phyloP scores from a whole-genome alignment of 2,797 vertebrate genomes.

The Gymnothorax reevesii region DNA sequence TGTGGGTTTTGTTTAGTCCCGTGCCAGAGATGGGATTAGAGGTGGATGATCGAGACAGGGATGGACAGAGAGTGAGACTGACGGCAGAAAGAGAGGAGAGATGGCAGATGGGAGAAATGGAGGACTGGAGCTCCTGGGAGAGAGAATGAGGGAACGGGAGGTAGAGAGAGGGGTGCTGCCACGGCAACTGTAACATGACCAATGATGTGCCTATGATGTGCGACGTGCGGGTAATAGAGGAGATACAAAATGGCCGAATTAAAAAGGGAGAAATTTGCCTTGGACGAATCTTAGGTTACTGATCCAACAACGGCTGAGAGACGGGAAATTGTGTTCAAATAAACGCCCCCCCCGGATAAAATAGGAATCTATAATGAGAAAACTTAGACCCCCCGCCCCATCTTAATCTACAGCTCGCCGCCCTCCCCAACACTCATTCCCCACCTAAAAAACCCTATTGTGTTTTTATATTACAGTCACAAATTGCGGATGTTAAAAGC shows the following conservation, averaged over 20 bases:
- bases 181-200: constrained; percentile 63
- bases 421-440: no score
- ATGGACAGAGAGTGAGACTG: constrained; percentile 58
- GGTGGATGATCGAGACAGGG: constrained; percentile 47
- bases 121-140: constrained; percentile 25
- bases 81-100: constrained; percentile 44
- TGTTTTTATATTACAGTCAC: constrained; percentile 64
- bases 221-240: constrained; percentile 41
- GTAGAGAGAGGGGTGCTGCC: constrained; percentile 54
- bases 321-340: constrained; percentile 62
- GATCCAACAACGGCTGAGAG: constrained; percentile 46
- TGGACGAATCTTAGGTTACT: constrained; percentile 41
- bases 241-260: constrained; percentile 44
- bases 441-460: constrained; percentile 50
- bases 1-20: constrained; percentile 33
- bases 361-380: constrained; percentile 71
- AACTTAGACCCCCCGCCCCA: constrained; percentile 47
- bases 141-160: constrained; percentile 31
- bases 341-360: constrained; percentile 56
- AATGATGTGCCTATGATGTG: constrained; percentile 55
- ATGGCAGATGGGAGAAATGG: constrained; percentile 54
- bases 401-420: constrained; percentile 20
- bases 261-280: constrained; percentile 44
- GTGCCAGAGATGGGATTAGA: constrained; percentile 43
- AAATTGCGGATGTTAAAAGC: constrained; percentile 61